Evolutionary conservation across 2,113 vertebrate genomes (phyloP), one percentile per base, ranked within the genome.

Genomic region (Peromyscus maniculatus): DNA sequence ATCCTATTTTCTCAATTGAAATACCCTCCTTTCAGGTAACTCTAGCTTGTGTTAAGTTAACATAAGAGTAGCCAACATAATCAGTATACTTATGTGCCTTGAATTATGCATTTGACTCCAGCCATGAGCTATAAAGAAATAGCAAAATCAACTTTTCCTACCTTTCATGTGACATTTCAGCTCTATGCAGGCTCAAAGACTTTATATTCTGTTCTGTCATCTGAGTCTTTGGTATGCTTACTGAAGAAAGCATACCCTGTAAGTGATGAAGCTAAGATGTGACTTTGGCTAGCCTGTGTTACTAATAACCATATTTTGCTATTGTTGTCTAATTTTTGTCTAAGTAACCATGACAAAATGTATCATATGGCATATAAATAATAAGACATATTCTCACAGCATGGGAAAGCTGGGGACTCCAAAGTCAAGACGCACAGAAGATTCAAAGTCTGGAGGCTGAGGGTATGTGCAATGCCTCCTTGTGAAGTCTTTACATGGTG

Each of bases 121-220:
- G 13, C n/a, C 83, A 26, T 77, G 67, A 94, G 91, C 26, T 77
- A 57, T 26, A 4, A 91, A 87, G 21, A 93, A 95, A 52, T 13
- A 77, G 39, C 9, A 94, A 64, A 66, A 7, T 79, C 62, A 28
- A 0, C 33, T 72, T 91, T 93, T 71, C 16, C 75, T 90, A 72
- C 57, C 39, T 21, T 92, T 75, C 3, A 8, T 24, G 31, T 84
- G 15, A 5, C 22, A 64, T 90, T 46, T 91, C 49, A 79, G 46
- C 55, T 33, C 67, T 91, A 21, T 46, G 31, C 75, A 57, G 28
- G 22, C 26, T 87, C 87, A 28, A 31, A 82, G 19, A 3, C 26
- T 77, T 94, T 87, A n/a, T 11, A 87, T 78, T 94, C 46, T 92
- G 12, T 84, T 94, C 24, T 46, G 33, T 91, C 71, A 75, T 11